Percentiles rank a stretch among this genome's conserved stretches.
These are phyloP conservation scores for Dysidea cf. avara DNA, from an alignment of 37 sponge, comb jelly and placozoan species.

Conservation along the genomic window DNA sequence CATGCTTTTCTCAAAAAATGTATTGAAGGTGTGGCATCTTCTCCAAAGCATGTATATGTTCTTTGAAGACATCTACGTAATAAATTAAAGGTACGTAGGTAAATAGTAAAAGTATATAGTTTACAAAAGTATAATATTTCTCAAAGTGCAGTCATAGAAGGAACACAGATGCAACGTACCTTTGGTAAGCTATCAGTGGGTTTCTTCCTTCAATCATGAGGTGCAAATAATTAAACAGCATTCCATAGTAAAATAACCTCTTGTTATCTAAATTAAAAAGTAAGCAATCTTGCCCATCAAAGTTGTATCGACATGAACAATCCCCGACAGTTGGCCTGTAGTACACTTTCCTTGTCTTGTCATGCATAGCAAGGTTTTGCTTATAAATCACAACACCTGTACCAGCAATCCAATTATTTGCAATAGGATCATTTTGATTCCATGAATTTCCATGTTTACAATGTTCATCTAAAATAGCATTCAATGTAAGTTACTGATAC, in stretches of 20 bases:
- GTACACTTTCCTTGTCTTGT: slow-evolving; percentile 1
- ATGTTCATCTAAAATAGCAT: no score
- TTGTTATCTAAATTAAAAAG: slow-evolving; percentile 12
- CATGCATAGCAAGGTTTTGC: background rate
- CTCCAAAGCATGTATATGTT: no score
- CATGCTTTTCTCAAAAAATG: no score
- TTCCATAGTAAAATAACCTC: slow-evolving; percentile 13
- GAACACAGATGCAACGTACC: background rate
- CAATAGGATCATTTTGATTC: background rate
- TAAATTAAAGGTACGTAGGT: no score
- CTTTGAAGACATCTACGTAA: no score
- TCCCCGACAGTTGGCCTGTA: slow-evolving; percentile 13
- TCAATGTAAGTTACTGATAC: no score
- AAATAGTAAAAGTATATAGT: no score
- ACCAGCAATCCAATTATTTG: slow-evolving; percentile 7
- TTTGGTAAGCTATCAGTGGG: no score
- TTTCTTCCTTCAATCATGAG: slow-evolving; percentile 17
- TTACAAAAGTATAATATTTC: background rate
- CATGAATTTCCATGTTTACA: slow-evolving; percentile 20
- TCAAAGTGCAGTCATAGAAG: no score
- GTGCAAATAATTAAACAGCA: slow-evolving; percentile 15
- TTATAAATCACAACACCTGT: slow-evolving; percentile 13
- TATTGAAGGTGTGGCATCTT: no score
- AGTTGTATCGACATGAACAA: slow-evolving; percentile 1
- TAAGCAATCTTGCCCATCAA: slow-evolving; percentile 19